These are phyloP conservation scores for Adela reaumurella DNA, from an alignment of 2,888 invertebrate genomes.

Conservation along the genomic window DNA sequence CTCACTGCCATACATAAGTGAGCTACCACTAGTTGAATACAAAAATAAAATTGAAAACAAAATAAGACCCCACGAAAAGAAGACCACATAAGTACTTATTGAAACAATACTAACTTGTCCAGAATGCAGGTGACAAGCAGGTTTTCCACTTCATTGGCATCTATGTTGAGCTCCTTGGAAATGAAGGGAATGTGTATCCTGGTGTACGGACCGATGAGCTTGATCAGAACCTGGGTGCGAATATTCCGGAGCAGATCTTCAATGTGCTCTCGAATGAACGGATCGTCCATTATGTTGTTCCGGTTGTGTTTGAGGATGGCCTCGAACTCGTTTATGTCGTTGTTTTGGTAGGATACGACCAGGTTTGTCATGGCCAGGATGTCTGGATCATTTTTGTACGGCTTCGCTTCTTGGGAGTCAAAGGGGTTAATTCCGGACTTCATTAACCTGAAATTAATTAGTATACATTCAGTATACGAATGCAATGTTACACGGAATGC, in stretches of 20 bases:
- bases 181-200: constrained; percentile 97
- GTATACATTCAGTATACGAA: neutral
- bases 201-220: constrained; percentile 96
- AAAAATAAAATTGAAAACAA: too few relatives aligned
- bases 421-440: constrained; percentile 99
- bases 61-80: too few relatives aligned
- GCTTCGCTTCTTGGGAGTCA: constrained; percentile 99
- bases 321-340: constrained; percentile 98
- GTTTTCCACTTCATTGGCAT: constrained; percentile 93
- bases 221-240: constrained; percentile 94
- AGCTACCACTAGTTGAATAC: too few relatives aligned
- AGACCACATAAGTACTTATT: constrained; percentile 1
- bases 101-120: constrained; percentile 73
- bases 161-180: constrained; percentile 90
- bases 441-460: constrained; percentile 73
- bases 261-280: constrained; percentile 97
- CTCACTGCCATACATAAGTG: too few relatives aligned
- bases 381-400: constrained; percentile 99
- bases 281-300: constrained; percentile 98
- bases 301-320: constrained; percentile 90
- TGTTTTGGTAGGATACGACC: constrained; percentile 95
- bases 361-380: constrained; percentile 99
- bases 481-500: too few relatives aligned
- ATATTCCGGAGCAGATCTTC: constrained; percentile 96
- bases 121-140: constrained; percentile 95